These are phyloP conservation scores for Drosophila subquinaria DNA, from an alignment of 2,888 invertebrate genomes.

Conservation along the genomic window DNA sequence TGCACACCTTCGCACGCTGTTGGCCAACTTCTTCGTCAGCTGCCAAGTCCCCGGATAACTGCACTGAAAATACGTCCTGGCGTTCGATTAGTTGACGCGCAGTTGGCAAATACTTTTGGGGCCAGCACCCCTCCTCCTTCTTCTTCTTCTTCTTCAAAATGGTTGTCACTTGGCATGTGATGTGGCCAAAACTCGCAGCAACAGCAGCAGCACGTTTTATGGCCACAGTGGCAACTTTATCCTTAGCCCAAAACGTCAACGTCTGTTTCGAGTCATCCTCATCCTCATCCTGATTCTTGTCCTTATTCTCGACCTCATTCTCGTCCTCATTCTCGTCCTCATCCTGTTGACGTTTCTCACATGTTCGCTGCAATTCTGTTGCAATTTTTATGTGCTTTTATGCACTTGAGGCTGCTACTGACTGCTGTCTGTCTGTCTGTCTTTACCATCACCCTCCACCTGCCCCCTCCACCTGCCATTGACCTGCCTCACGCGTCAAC, in stretches of 20 bases:
- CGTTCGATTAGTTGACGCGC: conserved; percentile 73
- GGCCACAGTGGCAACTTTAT: conserved; percentile 71
- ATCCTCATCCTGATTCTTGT: not conserved
- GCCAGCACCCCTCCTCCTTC: not conserved
- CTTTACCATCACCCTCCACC: not conserved
- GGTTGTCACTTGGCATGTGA: conserved; percentile 56
- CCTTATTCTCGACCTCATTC: conserved; percentile 27
- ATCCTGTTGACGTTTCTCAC: conserved; percentile 52
- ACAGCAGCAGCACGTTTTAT: conserved; percentile 67
- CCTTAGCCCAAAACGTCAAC: conserved; percentile 57
- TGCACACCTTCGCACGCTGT: conserved; percentile 53
- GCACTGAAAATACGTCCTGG: conserved; percentile 49
- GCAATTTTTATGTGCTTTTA: conserved; percentile 69
- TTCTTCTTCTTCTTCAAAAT: conserved; percentile 28
- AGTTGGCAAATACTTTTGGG: conserved; percentile 70
- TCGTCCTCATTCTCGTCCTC: not conserved
- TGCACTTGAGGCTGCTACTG: conserved; percentile 47
- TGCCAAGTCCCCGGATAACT: conserved; percentile 38
- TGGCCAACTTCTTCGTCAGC: conserved; percentile 10
- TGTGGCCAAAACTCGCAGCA: conserved; percentile 42
- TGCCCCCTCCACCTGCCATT: not conserved
- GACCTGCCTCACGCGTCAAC: conserved; percentile 52
- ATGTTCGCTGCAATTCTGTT: conserved; percentile 67
- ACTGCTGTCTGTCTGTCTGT: conserved; percentile 9
- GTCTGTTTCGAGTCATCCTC: conserved; percentile 63